These are phyloP conservation scores for Callyntrura guangdongensis DNA, from an alignment of 2,888 invertebrate species.

Conservation along the genomic window DNA sequence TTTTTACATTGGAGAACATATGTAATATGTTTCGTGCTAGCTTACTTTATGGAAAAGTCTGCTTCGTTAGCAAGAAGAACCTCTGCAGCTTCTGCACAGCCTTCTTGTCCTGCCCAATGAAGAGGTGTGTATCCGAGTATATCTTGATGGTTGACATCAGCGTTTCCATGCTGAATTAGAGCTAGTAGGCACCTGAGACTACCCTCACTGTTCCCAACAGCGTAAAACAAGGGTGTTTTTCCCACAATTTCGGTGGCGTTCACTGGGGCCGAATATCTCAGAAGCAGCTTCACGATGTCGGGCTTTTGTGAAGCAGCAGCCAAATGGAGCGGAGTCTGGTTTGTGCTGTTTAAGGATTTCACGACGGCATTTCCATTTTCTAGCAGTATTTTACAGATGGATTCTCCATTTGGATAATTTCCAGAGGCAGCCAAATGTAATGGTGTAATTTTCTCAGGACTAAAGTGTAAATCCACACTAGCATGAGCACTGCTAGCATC, in stretches of 20 bases:
- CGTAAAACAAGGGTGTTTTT: slow-evolving; percentile 92
- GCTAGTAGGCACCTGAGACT: slow-evolving; percentile 4
- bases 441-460: slow-evolving; percentile 89
- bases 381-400: slow-evolving; percentile 91
- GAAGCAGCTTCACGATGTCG: slow-evolving; percentile 91
- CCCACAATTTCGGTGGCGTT: slow-evolving; percentile 91
- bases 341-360: slow-evolving; percentile 87
- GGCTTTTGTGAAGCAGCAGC: slow-evolving; percentile 90
- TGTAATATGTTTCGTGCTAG: too few relatives aligned
- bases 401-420: slow-evolving; percentile 89
- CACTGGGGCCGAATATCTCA: slow-evolving; percentile 89
- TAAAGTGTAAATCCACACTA: slow-evolving; percentile 85
- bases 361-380: slow-evolving; percentile 91
- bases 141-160: slow-evolving; percentile 86
- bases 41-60: slow-evolving; percentile 89
- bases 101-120: slow-evolving; percentile 94
- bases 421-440: slow-evolving; percentile 95
- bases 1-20: too few relatives aligned
- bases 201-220: slow-evolving; percentile 87
- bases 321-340: slow-evolving; percentile 92
- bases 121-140: slow-evolving; percentile 94
- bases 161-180: slow-evolving; percentile 12
- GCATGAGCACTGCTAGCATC: slow-evolving; percentile 89
- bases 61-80: slow-evolving; percentile 91
- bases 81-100: slow-evolving; percentile 92